Base-by-base conservation (phyloP, 2,113 vertebrate genomes). In the Gila orcuttii region DNA sequence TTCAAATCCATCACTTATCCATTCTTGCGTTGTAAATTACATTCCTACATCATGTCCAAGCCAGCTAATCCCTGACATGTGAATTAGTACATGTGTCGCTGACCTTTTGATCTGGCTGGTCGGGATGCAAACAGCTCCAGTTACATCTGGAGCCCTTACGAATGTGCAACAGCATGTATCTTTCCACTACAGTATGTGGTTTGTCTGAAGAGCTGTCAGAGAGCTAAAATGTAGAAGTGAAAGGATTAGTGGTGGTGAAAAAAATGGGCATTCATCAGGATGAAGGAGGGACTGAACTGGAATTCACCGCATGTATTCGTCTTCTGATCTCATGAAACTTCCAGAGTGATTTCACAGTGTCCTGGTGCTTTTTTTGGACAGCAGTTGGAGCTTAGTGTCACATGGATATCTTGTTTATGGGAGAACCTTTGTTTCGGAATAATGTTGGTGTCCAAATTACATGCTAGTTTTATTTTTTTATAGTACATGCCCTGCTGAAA, bases 31-130 rank as follows among this genome's bases (percentile, higher is more conserved):
- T 36, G 57, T 71, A 78, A 73, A 66, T 89, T 83, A 66, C 28
- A 21, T 89, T 87, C 84, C 83, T 90, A 74, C 79, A 47, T 66
- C 8, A 62, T 2, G 68, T 79, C 69, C 15, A 55, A 90, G 85
- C 86, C 84, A 79, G 15, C 87, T 93, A 93, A 93, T 91, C 92
- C 87, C 87, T 79, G 87, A 87, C 89, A 88, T 84, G 88, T 86
- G 89, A 90, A 92, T 91, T 87, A 92, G 88, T 90, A 90, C 91
- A 90, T 88, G 91, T 88, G 90, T 89, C 86, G 55, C 82, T 91
- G 90, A 92, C 91, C 93, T 92, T 93, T 93, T 81, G 92, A 91
- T 93, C 87, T 91, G 89, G 36, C 1, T 21, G 86, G 88, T 89
- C 86, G 60, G 88, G 88, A 91, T 83, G 60, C 2, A 64, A 82